Base-by-base conservation (phyloP, 2,113 vertebrate genomes). In the Melanerpes formicivorus region DNA sequence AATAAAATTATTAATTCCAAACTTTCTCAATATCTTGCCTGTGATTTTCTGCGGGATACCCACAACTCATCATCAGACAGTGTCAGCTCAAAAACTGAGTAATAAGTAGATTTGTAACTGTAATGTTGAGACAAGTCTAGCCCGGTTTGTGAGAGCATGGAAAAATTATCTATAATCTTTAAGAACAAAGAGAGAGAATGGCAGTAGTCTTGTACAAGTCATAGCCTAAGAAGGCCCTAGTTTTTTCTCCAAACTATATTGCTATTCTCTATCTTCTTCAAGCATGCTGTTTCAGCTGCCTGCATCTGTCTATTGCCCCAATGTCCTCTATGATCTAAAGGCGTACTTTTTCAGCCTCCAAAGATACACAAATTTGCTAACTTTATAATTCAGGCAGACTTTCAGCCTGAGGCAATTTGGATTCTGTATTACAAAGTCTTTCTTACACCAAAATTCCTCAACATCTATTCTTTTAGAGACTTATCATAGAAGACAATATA, bases 371-470 rank as follows among this genome's bases (percentile, higher is more conserved):
- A 81, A 83, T 92, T 71, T 87, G 32, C 54, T 32, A 60, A 18
- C 11, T 6, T 14, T 81, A 30, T 71, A 54, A 40, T 25, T 95
- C 73, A 93, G 86, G 58, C 60, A 85, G 81, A 74, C 27, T 86
- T 85, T 72, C 59, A 92, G 74, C 90, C 93, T 92, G 54, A 94
- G 85, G 59, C 78, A 95, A 87, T 71, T 56, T 85, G 52, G 73
- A 59, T 70, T 73, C 73, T 92, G 85, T 92, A 89, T 92, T 92
- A 89, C 50, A 88, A 96, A 90, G 60, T 71, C 82, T 92, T 97
- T 96, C 80, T 93, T 93, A 95, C 52, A 88, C 6, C 92, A 94
- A 93, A 95, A 95, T 91, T 96, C 95, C 84, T 97, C 93, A 94
- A 63, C 63, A 89, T 90, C 87, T 85, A 54, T 96, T 93, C 80